Evolutionary conservation across 2,797 vertebrate species (phyloP), one percentile per base, ranked within the genome.

Genomic region (Gouania willdenowi): DNA sequence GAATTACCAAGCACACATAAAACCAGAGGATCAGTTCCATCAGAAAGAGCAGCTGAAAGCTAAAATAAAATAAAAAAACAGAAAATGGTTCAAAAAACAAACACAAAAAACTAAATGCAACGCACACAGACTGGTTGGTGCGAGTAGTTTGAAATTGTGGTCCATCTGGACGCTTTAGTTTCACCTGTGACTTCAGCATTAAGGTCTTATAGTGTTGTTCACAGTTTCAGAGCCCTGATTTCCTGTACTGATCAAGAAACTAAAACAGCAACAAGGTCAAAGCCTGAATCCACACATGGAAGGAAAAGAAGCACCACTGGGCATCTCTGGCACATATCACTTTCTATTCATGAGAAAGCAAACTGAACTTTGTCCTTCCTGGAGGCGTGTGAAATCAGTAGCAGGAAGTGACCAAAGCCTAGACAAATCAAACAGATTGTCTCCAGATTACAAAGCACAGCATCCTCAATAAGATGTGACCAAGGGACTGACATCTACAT

Each of bases 1-100:
- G 74, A 57, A 63, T 76, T 74, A 78, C 73, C 73, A 79, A 71
- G 57, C 71, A 77, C 73, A 76, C 68, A 67, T 40, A 57, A 78
- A 79, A 74, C 65, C 51, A 70, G 60, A 67, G 45, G 67, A 77
- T 62, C 53, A 61, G 60, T 62, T 69, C 8, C 26, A 55, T 76
- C 15, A n/a, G 29, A 41, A 49, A 51, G 49, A 71, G 64, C 55
- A 81, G 67, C 62, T 59, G 20, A 48, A 54, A 40, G 37, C 64
- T 59, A 32, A 40, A 69, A 33, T 26, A 39, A 32, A 10, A 14
- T 45, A 29, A 39, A 42, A 13, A 1, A 35, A 21, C 40, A 23
- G 59, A 27, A 34, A 10, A 21, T 37, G 28, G 41, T 49, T 60
- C 57, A 54, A 73, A 48, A 43, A 74, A 49, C 53, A 34, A 69